Evolutionary conservation across 1,140 invertebrate genomes (phyloP), one percentile per base, ranked within the genome.

Genomic region (Drosophila takahashii): DNA sequence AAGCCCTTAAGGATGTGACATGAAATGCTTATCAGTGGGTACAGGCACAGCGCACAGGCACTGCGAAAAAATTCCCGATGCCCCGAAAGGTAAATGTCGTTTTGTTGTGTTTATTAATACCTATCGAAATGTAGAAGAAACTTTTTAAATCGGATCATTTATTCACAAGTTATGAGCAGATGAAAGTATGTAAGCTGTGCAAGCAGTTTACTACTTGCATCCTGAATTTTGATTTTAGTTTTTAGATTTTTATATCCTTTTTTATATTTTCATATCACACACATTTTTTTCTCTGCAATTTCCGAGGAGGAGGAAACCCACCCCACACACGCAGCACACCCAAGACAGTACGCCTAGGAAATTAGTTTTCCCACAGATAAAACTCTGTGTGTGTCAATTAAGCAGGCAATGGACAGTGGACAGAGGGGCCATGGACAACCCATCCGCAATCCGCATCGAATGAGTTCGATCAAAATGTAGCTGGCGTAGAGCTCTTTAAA

Each of bases 331-430:
- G 41, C 58, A 59, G 18, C 54, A 37, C 41, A 60, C 47, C 34
- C 53, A 67, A 57, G 34, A 85, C 80, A 59, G 65, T 81, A 69
- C 79, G 83, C 70, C 83, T 65, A 32, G 77, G 75, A 86, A 86
- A 86, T 86, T 86, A 87, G 83, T 86, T 86, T 86, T 87, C 83
- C 83, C 83, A 87, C 79, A 87, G 83, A 81, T 86, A 76, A 87
- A 79, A 87, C 83, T 77, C 37, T 79, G 59, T 84, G 80, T 72
- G 74, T 79, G 83, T 83, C 83, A 86, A 86, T 86, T 86, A 86
- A 86, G 78, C 59, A 76, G 69, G 64, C 54, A 62, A 65, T 71
- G 62, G 57, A 54, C 54, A 67, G 59, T 71, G 62, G 57, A 54
- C 45, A 64, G 64, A 26, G 66, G 57, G 22, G 22, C 22, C 22